Percentiles rank a stretch among this genome's conserved stretches.
These are phyloP conservation scores for Elaphurus davidianus DNA, from an alignment of 2,113 vertebrate genomes.

Conservation along the genomic window DNA sequence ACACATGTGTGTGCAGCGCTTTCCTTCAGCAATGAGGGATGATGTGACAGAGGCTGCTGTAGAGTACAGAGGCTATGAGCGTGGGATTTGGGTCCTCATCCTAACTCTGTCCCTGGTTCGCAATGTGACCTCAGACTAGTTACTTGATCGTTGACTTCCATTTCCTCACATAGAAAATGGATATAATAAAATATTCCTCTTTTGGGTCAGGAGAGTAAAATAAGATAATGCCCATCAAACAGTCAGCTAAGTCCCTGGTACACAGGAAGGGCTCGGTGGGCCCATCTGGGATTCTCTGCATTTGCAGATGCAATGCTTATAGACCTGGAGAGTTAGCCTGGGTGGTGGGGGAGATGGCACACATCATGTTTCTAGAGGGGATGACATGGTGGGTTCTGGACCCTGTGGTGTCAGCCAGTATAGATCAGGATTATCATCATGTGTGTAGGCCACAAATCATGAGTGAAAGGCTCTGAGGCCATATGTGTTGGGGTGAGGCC, in stretches of 20 bases:
- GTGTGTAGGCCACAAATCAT: not conserved
- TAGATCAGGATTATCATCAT: not conserved
- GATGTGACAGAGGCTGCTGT: not conserved
- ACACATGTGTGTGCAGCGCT: fast-evolving
- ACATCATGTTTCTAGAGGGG: not conserved
- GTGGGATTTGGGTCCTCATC: not conserved
- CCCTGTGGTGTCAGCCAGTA: not conserved
- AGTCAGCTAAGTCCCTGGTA: not conserved
- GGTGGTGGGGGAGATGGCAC: not conserved
- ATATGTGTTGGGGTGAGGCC: not conserved
- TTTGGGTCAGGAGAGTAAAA: not conserved
- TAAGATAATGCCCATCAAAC: not conserved
- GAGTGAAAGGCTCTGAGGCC: not conserved
- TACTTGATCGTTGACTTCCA: not conserved
- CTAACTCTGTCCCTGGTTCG: not conserved
- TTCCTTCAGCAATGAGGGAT: not conserved
- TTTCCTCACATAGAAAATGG: not conserved
- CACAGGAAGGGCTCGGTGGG: not conserved
- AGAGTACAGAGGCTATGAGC: not conserved
- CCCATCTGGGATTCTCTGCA: not conserved
- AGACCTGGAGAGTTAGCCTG: not conserved
- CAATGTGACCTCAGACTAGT: not conserved
- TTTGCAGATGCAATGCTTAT: not conserved
- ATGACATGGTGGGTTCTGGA: not conserved
- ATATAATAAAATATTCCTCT: not conserved